A percentile compares a stretch with the other conserved stretches of the same genome.
Conservation (phyloP, 2,113 vertebrate genomes). For the Mirza zaza region DNA sequence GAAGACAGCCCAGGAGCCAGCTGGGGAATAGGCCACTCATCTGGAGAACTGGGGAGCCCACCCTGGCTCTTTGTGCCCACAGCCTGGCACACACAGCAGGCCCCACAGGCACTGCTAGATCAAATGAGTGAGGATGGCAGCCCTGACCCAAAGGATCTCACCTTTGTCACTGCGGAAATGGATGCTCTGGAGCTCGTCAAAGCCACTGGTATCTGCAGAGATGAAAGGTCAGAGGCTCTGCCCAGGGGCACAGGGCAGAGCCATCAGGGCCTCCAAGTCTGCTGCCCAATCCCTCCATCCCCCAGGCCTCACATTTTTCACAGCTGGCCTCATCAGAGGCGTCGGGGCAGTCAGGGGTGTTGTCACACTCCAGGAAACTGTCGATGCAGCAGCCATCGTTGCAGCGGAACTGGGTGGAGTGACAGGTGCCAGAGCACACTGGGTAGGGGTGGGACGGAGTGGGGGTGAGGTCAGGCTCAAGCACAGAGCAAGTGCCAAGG, state of each 20-base stretch:
- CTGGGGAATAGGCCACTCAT: neutral
- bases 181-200: constrained; percentile 83
- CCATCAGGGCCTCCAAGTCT: neutral
- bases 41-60: neutral
- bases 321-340: constrained; percentile 91
- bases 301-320: constrained; percentile 83
- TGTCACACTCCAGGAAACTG: constrained; percentile 91
- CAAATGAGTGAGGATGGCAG: neutral
- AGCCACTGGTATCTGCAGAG: constrained; percentile 82
- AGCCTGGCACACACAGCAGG: neutral
- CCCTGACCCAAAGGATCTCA: constrained; percentile 46
- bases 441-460: rapidly evolving
- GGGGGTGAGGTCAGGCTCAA: neutral
- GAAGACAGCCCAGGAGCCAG: neutral
- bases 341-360: constrained; percentile 87
- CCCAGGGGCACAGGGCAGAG: neutral
- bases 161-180: constrained; percentile 80
- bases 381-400: constrained; percentile 92
- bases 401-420: constrained; percentile 87
- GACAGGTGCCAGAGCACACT: constrained; percentile 87
- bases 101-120: neutral
- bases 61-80: neutral
- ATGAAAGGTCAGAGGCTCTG: neutral
- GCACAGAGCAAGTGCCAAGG: neutral
- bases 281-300: neutral